Evolutionary conservation across 2,797 vertebrate genomes (phyloP).

Genomic region (Acanthurus tractus): DNA sequence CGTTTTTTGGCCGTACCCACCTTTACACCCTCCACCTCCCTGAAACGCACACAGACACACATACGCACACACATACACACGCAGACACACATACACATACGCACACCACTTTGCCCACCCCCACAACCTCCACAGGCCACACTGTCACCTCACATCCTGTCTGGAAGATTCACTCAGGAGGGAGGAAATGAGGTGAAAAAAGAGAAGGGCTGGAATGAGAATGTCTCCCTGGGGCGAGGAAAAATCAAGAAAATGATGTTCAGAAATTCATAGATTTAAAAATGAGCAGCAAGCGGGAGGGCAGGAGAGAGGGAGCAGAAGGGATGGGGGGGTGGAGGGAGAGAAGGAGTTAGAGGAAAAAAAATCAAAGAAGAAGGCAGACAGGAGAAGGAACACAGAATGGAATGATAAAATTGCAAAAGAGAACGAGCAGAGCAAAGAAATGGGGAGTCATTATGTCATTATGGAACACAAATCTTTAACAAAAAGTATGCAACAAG

Average conservation of each 20-base stretch:
- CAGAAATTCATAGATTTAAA: slow-evolving; percentile 89
- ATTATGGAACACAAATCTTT: slow-evolving; percentile 36
- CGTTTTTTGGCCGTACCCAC: slow-evolving; percentile 17
- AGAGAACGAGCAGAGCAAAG: slow-evolving; percentile 28
- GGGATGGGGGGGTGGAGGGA: neutral
- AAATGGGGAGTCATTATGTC: slow-evolving; percentile 42
- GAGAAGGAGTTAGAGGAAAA: slow-evolving; percentile 15
- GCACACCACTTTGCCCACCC: slow-evolving; percentile 6
- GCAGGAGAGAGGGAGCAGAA: slow-evolving; percentile 41
- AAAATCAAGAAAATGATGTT: slow-evolving; percentile 87
- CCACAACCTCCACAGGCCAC: slow-evolving; percentile 63
- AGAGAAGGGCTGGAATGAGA: slow-evolving; percentile 81
- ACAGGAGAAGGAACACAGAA: slow-evolving; percentile 24
- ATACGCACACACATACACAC: neutral
- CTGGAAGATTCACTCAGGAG: slow-evolving; percentile 78
- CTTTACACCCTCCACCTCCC: slow-evolving; percentile 5
- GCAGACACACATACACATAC: too few relatives aligned
- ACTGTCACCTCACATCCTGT: slow-evolving; percentile 80
- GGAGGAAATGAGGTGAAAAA: slow-evolving; percentile 82
- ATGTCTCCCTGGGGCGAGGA: slow-evolving; percentile 81
- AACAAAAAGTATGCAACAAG: slow-evolving; percentile 42
- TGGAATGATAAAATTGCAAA: slow-evolving; percentile 29
- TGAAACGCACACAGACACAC: slow-evolving; percentile 19
- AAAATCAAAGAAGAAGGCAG: slow-evolving; percentile 30
- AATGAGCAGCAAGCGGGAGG: slow-evolving; percentile 81